Conservation (phyloP, 1,140 invertebrate species). For the Chrysopa pallens region DNA sequence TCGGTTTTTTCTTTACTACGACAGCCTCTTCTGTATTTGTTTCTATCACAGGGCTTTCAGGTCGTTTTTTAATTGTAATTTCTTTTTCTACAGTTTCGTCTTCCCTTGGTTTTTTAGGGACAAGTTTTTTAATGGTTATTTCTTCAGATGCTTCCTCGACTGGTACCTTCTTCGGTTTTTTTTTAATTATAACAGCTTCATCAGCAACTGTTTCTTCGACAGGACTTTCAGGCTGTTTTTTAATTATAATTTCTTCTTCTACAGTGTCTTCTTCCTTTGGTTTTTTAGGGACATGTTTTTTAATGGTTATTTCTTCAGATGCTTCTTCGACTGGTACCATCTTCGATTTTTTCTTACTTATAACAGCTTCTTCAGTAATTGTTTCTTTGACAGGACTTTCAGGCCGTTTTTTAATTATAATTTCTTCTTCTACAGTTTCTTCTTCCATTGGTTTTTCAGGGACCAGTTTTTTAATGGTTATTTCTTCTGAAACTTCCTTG, state of each 20-base stretch:
- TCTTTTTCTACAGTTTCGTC: constrained; percentile 5
- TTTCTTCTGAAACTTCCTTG: constrained; percentile 46
- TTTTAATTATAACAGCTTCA: constrained; percentile 9
- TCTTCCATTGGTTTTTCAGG: constrained; percentile 15
- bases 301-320: constrained; percentile 8
- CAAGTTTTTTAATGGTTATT: constrained; percentile 5
- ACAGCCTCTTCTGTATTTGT: constrained; percentile 29
- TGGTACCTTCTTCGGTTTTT: constrained; percentile 16
- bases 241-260: constrained; percentile 8
- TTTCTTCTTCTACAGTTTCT: not conserved
- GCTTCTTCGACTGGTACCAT: constrained; percentile 7
- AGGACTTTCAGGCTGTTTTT: constrained; percentile 25
- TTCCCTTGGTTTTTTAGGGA: constrained; percentile 5
- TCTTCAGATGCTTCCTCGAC: not conserved
- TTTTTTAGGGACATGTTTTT: constrained; percentile 5
- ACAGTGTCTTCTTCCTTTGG: constrained; percentile 13
- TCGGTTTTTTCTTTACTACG: constrained; percentile 17
- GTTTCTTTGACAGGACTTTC: constrained; percentile 2
- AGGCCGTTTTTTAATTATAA: not conserved
- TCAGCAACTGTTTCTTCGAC: constrained; percentile 14
- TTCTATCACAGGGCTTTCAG: constrained; percentile 10
- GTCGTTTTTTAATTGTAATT: constrained; percentile 2
- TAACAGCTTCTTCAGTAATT: not conserved
- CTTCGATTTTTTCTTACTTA: constrained; percentile 1
- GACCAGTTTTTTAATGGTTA: constrained; percentile 49